A percentile compares a stretch with the other conserved stretches of the same genome.
These are phyloP conservation scores for Leistus spinibarbis DNA, from an alignment of 2,888 invertebrate species.

Conservation along the genomic window DNA sequence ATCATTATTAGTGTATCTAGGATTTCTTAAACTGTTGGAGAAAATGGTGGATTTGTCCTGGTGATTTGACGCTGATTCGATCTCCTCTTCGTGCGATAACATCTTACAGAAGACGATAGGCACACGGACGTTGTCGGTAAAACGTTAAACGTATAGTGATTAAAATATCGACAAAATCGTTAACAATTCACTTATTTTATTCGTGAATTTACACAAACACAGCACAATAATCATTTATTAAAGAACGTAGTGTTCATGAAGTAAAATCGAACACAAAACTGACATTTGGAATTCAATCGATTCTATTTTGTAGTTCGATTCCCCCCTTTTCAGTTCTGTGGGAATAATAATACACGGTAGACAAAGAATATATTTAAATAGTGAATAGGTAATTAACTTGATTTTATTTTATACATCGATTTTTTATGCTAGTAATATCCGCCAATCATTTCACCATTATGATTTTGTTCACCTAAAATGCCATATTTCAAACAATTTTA, in stretches of 20 bases:
- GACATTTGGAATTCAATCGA: not conserved
- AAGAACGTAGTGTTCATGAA: not conserved
- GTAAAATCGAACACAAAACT: not conserved
- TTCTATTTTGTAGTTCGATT: not conserved
- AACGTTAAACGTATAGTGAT: not conserved
- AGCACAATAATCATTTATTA: not conserved
- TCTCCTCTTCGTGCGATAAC: not conserved
- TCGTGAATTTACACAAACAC: not conserved
- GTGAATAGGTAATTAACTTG: not conserved
- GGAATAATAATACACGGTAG: not conserved
- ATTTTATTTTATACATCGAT: not conserved
- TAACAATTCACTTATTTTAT: not conserved
- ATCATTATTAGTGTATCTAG: conserved; percentile 30
- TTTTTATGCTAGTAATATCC: not conserved
- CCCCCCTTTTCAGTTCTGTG: not conserved
- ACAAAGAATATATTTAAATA: conserved; percentile 5
- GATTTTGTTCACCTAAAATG: too few species aligned
- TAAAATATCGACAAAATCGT: not conserved
- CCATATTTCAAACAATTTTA: not conserved
- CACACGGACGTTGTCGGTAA: not conserved
- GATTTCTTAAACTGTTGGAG: conserved; percentile 28
- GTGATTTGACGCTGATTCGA: not conserved
- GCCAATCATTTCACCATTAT: not conserved
- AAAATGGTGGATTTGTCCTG: conserved; percentile 29
- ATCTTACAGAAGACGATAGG: not conserved